phyloP scores from a whole-genome alignment of 2,888 invertebrate species.

The Dioctria rufipes region DNA sequence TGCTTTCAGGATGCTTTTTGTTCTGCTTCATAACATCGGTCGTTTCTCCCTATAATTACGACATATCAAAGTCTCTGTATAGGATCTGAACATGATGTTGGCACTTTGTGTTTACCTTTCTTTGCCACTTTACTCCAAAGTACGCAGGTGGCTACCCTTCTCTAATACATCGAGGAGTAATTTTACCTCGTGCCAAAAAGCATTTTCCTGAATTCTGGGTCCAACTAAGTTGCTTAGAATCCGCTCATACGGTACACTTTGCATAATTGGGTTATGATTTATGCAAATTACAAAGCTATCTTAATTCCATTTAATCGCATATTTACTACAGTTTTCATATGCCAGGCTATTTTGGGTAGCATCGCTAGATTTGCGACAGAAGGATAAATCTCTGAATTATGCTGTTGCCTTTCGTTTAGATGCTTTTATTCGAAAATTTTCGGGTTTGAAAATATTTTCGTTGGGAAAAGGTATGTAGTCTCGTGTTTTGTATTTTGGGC shows the following conservation, averaged over 20 bases:
- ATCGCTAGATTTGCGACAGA: neutral
- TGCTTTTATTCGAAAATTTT: neutral
- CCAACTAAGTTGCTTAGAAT: neutral
- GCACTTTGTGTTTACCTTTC: conserved; percentile 12
- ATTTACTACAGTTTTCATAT: conserved; percentile 19
- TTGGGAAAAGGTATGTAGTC: too few relatives aligned
- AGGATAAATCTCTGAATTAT: conserved; percentile 7
- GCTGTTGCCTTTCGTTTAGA: conserved; percentile 1
- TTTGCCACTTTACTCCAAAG: too few relatives aligned
- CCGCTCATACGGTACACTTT: conserved; percentile 40
- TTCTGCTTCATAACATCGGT: too few relatives aligned
- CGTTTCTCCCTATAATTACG: neutral
- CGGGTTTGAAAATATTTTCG: neutral
- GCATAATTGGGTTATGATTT: conserved; percentile 47
- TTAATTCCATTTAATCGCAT: conserved; percentile 32
- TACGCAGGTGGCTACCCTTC: conserved; percentile 9
- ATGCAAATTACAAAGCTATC: conserved; percentile 32
- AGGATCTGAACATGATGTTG: neutral
- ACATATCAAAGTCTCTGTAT: neutral
- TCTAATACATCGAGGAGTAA: neutral
- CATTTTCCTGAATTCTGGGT: conserved; percentile 7
- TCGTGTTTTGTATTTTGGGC: too few relatives aligned
- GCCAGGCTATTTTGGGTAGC: neutral
- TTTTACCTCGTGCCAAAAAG: conserved; percentile 12
- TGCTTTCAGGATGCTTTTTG: too few relatives aligned